These are phyloP conservation scores for Excalfactoria chinensis DNA, from an alignment of 2,113 vertebrate species.

Conservation along the genomic window DNA sequence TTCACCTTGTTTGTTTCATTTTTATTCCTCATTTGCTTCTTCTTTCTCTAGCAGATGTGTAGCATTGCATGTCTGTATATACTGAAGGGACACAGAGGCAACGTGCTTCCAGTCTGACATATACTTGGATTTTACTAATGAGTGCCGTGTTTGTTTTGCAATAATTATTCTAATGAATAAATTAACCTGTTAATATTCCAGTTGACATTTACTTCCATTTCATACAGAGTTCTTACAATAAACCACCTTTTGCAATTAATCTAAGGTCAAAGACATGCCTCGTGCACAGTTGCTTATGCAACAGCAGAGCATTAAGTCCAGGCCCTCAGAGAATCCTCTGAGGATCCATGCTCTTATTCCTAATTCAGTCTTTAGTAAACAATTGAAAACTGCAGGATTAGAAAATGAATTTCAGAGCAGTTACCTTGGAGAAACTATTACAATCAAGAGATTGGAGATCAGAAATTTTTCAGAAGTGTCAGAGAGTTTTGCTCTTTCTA, in stretches of 20 bases:
- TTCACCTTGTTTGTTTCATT: not conserved
- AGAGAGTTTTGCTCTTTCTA: not conserved
- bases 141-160: not conserved
- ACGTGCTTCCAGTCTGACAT: not conserved
- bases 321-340: not conserved
- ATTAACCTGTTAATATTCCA: slow-evolving; percentile 24
- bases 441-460: slow-evolving; percentile 42
- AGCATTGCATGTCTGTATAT: not conserved
- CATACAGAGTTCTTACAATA: not conserved
- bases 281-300: not conserved
- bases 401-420: slow-evolving; percentile 48
- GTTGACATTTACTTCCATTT: slow-evolving; percentile 23
- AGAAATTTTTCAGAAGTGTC: slow-evolving; percentile 39
- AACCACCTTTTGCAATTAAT: slow-evolving; percentile 19
- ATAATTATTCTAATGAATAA: slow-evolving; percentile 23
- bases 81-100: not conserved
- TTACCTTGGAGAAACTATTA: slow-evolving; percentile 52
- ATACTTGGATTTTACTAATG: not conserved
- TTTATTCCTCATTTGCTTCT: not conserved
- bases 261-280: not conserved
- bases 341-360: slow-evolving; percentile 19
- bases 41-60: not conserved
- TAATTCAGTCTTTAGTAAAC: slow-evolving; percentile 46
- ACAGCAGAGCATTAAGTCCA: not conserved
- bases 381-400: slow-evolving; percentile 49